Conservation (phyloP, 2,888 invertebrate species). For the Adelognathus sp. region DNA sequence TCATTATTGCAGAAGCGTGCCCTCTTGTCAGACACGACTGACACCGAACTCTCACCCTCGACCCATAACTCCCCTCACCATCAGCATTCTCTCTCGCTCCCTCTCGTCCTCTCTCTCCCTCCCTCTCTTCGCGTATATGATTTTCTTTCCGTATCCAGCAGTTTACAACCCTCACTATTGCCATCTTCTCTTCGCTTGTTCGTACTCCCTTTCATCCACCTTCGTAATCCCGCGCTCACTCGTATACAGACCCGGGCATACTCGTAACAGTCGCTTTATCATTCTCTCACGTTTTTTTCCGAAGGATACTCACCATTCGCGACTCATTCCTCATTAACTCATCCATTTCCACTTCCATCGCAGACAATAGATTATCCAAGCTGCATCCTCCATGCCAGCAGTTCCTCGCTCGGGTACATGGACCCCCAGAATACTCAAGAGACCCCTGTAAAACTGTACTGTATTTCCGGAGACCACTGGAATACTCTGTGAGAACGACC, state of each 20-base stretch:
- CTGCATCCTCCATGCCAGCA: no score
- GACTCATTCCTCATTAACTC: constrained; percentile 35
- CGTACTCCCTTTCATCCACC: constrained; percentile 19
- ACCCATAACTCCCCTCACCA: constrained; percentile 49
- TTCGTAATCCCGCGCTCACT: constrained; percentile 7
- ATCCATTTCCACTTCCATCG: constrained; percentile 34
- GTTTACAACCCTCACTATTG: constrained; percentile 29
- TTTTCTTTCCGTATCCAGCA: constrained; percentile 13
- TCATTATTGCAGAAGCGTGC: constrained; percentile 72
- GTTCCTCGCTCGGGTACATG: no score
- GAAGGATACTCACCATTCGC: constrained; percentile 29
- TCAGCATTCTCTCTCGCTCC: no score
- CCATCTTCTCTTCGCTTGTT: constrained; percentile 14
- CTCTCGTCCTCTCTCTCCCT: constrained; percentile 22
- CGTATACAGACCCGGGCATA: constrained; percentile 11
- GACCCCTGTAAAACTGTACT: no score
- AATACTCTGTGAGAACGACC: no score
- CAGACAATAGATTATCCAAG: constrained; percentile 39
- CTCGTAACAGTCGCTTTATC: constrained; percentile 8
- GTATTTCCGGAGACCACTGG: no score
- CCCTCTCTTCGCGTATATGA: constrained; percentile 1
- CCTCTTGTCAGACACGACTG: constrained; percentile 70
- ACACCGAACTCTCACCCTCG: constrained; percentile 63
- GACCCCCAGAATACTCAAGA: no score
- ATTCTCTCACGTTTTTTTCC: not conserved